Evolutionary conservation across 2,797 vertebrate genomes (phyloP), one percentile per base, ranked within the genome.

Genomic region (Pogonophryne albipinna): DNA sequence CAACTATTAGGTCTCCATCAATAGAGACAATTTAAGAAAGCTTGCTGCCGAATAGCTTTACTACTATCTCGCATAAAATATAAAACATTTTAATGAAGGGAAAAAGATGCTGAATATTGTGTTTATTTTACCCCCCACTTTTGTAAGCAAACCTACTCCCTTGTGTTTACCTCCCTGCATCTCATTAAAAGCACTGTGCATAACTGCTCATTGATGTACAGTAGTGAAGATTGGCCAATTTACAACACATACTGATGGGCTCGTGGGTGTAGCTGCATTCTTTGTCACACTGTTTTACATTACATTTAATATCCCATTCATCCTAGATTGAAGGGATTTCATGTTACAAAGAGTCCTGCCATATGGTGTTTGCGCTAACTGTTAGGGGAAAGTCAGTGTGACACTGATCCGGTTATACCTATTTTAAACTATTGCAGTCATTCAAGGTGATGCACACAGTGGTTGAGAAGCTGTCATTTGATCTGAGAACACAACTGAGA

Each of bases 331-430:
- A 52, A 74, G 88, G 81, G 74, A 73, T 72, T 87, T 78, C 47
- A 65, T 68, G 69, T 80, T 65, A 82, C 70, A 76, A 74, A 86
- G 66, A 49, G 45, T 62, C 38, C 44, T 41, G 31, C 79, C 86
- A 89, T 87, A 85, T 90, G 83, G 66, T 86, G 85, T 88, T 87
- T 83, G 73, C 84, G 34, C 49, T 74, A 64, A 64, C 58, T 64
- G 62, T 53, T 74, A 64, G 17, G 15, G 34, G 64, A 60, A 78
- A 75, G 72, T 85, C 47, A 66, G 72, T 58, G 56, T 27, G 71
- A 75, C 46, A 69, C 52, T 0, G 8, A 70, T 74, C 74, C 10
- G 27, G 79, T 66, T 81, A 51, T 65, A 44, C 19, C 66, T 64
- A 78, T 90, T 87, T 85, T 52, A 65, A 75, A 75, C 58, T 23